A percentile compares a stretch with the other conserved stretches of the same genome.
phyloP scores from a whole-genome alignment of 2,888 invertebrate species.

The Agonum fuliginosum region DNA sequence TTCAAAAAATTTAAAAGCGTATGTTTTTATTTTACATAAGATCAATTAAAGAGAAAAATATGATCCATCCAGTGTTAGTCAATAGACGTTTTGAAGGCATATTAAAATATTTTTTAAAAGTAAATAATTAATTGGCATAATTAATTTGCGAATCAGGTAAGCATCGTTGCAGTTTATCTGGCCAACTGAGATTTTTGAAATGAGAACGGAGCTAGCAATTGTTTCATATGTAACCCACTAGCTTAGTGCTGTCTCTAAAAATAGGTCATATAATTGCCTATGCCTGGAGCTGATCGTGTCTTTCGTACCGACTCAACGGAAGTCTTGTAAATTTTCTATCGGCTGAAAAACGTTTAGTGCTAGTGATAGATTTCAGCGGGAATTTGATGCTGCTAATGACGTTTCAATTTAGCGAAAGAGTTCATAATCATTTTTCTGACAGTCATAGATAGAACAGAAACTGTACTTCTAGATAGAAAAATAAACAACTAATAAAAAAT shows the following conservation, averaged over 20 bases:
- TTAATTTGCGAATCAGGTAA: neutral
- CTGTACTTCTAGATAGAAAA: too few relatives aligned
- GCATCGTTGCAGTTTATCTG: constrained; percentile 27
- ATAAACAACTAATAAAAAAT: too few relatives aligned
- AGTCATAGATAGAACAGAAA: too few relatives aligned
- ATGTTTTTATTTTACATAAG: too few relatives aligned
- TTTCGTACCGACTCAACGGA: constrained; percentile 27
- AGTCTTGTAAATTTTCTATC: constrained; percentile 4
- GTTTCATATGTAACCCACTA: constrained; percentile 58
- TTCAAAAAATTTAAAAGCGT: too few relatives aligned
- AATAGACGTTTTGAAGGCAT: too few relatives aligned
- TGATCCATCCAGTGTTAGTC: too few relatives aligned
- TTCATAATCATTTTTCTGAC: too few relatives aligned
- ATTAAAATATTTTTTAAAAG: too few relatives aligned
- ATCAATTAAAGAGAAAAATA: too few relatives aligned
- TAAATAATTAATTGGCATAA: too few relatives aligned
- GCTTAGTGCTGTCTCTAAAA: constrained; percentile 55
- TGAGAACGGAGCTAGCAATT: constrained; percentile 57
- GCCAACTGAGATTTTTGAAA: constrained; percentile 53
- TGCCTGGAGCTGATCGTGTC: constrained; percentile 49
- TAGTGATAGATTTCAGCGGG: neutral
- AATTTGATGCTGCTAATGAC: neutral
- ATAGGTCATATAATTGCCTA: constrained; percentile 58
- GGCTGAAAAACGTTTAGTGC: neutral
- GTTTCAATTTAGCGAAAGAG: constrained; percentile 9